Evolutionary conservation across 2,113 vertebrate species (phyloP), one percentile per base, ranked within the genome.

Genomic region (Micromys minutus): DNA sequence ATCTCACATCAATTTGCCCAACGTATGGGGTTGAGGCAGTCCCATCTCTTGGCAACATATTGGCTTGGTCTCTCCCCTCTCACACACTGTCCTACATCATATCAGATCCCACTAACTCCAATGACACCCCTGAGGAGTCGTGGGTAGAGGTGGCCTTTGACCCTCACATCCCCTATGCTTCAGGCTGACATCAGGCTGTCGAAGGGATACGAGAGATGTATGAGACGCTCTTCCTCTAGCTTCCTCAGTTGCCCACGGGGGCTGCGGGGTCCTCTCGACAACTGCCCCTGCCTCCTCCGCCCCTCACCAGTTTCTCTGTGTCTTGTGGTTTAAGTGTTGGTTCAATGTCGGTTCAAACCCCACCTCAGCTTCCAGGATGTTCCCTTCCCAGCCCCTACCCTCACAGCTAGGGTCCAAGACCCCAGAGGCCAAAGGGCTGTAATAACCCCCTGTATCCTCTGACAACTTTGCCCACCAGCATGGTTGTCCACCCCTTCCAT

Each of bases 301-400:
- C 36, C 11, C 81, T 77, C 55, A 61, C 77, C 77, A 4, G 0
- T 84, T 85, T 57, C 65, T 86, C 31, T 52, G 61, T 96, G 90
- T 95, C 59, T 57, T 34, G 67, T 91, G 90, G 88, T 72, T 86
- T 88, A 92, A 95, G n/a, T 94, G 85, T 83, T 45, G 74, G 69
- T 79, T 95, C 71, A 22, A 21, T 47, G 45, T 83, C 81, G 29
- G 52, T 91, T 52, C 59, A 72, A 59, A 45, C 22, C 57, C 74
- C 74, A 13, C 88, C 63, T 95, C 76, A 63, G 57, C 63, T 94
- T 87, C 69, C 55, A 83, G 45, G 45, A 90, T 83, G 59, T 59
- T 65, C 59, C 52, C 34, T 92, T 75, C 39, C 59, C 59, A 42
- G 67, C 55, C 91, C 91, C 42, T 87, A 94, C 92, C 91, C 91